These are phyloP conservation scores for Gambusia yucatana DNA, from an alignment of 2,797 vertebrate species.

Conservation along the genomic window DNA sequence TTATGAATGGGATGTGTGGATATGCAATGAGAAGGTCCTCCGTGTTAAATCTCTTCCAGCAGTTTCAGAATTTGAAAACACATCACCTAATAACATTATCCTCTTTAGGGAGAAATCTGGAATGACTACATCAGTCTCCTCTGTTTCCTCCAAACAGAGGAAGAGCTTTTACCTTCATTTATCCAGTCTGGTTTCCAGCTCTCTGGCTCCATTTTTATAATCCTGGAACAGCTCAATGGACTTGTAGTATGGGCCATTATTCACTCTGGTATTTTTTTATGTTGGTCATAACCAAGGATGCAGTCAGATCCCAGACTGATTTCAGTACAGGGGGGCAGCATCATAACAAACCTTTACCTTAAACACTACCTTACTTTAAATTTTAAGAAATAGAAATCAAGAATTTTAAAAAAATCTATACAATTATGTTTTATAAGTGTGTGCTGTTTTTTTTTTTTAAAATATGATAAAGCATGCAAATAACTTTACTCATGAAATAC, in stretches of 20 bases:
- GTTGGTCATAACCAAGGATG: slow-evolving; percentile 54
- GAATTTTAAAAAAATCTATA: not conserved
- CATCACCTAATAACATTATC: slow-evolving; percentile 37
- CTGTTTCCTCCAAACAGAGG: slow-evolving; percentile 28
- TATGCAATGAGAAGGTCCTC: not conserved
- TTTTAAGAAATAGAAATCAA: slow-evolving; percentile 6
- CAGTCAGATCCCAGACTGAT: slow-evolving; percentile 43
- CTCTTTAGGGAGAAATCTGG: slow-evolving; percentile 24
- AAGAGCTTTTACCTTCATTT: slow-evolving; percentile 39
- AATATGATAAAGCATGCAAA: not conserved
- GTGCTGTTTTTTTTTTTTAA: not conserved
- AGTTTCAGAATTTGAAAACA: slow-evolving; percentile 41
- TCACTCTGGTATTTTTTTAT: slow-evolving; percentile 60
- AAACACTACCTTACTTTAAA: not conserved
- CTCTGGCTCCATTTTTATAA: slow-evolving; percentile 59
- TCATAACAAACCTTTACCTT: slow-evolving; percentile 11
- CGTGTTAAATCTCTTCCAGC: slow-evolving; percentile 19
- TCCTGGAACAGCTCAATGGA: slow-evolving; percentile 57
- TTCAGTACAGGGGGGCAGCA: slow-evolving; percentile 26
- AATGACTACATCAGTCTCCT: slow-evolving; percentile 45
- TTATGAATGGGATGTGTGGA: slow-evolving; percentile 14
- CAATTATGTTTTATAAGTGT: not conserved
- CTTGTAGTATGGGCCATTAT: slow-evolving; percentile 55
- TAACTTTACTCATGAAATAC: not conserved
- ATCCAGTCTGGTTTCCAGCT: slow-evolving; percentile 31